Conservation (phyloP, 2,797 vertebrate genomes). For the Xyrichtys novacula region DNA sequence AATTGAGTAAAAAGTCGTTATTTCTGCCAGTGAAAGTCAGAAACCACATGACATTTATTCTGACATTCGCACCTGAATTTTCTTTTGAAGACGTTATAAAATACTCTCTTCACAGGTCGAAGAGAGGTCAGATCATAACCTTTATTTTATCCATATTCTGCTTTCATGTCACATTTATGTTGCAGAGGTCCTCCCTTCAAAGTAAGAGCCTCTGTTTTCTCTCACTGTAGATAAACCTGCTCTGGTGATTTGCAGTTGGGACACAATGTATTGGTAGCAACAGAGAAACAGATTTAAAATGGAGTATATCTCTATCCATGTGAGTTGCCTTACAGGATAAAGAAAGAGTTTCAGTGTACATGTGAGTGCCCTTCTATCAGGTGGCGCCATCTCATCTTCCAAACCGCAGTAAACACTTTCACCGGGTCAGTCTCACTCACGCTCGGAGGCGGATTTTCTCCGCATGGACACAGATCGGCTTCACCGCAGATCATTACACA, state of each 20-base stretch:
- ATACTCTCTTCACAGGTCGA: too few species aligned
- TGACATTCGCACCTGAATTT: too few species aligned
- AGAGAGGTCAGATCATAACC: too few species aligned
- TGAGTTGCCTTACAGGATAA: not conserved
- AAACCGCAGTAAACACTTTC: conserved; percentile 24
- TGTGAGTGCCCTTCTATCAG: conserved; percentile 21
- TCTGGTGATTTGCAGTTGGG: conserved; percentile 2
- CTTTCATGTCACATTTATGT: not conserved
- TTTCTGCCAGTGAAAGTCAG: too few species aligned
- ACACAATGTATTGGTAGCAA: not conserved
- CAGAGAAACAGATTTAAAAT: not conserved
- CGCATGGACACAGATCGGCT: not conserved
- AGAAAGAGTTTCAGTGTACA: not conserved
- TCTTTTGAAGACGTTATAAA: too few species aligned
- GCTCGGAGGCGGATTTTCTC: conserved; percentile 4
- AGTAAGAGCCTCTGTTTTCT: not conserved
- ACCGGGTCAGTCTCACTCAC: conserved; percentile 19
- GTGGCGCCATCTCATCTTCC: conserved; percentile 10
- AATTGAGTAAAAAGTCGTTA: too few species aligned
- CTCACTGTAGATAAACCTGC: conserved; percentile 1
- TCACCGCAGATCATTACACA: not conserved
- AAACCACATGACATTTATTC: too few species aligned
- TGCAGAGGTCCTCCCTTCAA: not conserved
- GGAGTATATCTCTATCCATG: conserved; percentile 16
- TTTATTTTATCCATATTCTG: not conserved